phyloP scores from a whole-genome alignment of 2,113 vertebrate species.

The Bothrops jararaca region DNA sequence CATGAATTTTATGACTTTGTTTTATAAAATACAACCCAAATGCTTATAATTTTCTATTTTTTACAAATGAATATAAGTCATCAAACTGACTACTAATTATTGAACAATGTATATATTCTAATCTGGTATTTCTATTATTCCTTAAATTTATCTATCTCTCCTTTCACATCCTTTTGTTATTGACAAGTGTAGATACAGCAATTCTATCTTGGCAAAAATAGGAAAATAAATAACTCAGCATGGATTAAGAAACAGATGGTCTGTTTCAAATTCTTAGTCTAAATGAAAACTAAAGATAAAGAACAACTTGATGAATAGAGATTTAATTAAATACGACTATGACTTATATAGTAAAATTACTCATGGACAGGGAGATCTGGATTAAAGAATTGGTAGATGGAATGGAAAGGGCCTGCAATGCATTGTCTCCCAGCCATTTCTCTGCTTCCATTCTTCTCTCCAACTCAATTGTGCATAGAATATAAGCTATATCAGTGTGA shows the following conservation, averaged over 20 bases:
- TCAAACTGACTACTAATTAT: background rate
- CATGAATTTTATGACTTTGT: background rate
- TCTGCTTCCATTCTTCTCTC: background rate
- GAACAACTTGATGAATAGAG: background rate
- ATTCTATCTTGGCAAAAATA: background rate
- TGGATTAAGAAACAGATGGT: constrained; percentile 18
- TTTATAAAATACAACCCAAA: background rate
- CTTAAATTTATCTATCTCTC: background rate
- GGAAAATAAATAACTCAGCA: constrained; percentile 23
- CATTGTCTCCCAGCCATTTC: background rate
- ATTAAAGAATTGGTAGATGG: too few relatives aligned
- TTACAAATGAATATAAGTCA: background rate
- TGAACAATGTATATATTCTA: background rate
- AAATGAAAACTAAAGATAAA: constrained; percentile 26
- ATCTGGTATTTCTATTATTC: background rate
- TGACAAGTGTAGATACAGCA: background rate
- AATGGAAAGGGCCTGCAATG: background rate
- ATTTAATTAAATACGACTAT: background rate
- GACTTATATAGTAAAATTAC: background rate
- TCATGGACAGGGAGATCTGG: background rate
- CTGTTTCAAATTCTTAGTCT: background rate
- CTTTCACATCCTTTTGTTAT: background rate
- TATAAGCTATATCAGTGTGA: background rate
- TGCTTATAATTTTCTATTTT: constrained; percentile 28
- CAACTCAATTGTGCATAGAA: background rate